Conservation (phyloP, 2,797 vertebrate genomes). For the Pempheris klunzingeri region DNA sequence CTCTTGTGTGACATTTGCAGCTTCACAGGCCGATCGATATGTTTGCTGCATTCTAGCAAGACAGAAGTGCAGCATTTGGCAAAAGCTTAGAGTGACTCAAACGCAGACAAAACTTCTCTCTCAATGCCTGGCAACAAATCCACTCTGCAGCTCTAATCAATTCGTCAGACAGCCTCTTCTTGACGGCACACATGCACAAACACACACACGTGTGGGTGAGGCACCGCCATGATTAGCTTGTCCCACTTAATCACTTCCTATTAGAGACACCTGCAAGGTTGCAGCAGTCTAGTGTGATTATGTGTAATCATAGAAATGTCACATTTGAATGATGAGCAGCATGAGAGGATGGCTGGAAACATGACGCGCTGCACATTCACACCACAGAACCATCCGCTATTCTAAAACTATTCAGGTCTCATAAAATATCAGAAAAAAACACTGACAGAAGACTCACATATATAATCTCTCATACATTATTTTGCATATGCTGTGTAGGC, state of each 20-base stretch:
- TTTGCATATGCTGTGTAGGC: constrained; percentile 67
- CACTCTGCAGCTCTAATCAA: constrained; percentile 70
- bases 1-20: constrained; percentile 52
- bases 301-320: constrained; percentile 80
- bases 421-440: constrained; percentile 3
- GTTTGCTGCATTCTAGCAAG: constrained; percentile 40
- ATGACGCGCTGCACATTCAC: constrained; percentile 28
- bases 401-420: constrained; percentile 30
- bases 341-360: constrained; percentile 23
- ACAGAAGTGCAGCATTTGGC: constrained; percentile 44
- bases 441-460: constrained; percentile 28
- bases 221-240: constrained; percentile 74
- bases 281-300: constrained; percentile 72
- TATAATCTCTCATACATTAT: constrained; percentile 53
- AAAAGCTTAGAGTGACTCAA: constrained; percentile 43
- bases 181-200: constrained; percentile 31
- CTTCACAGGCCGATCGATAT: constrained; percentile 60
- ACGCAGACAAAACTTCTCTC: constrained; percentile 65
- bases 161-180: constrained; percentile 49
- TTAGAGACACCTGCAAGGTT: constrained; percentile 75
- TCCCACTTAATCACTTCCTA: constrained; percentile 79
- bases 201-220: constrained; percentile 8
- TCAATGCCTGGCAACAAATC: constrained; percentile 67
- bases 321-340: constrained; percentile 75
- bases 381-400: constrained; percentile 29